Conservation (phyloP, 2,888 invertebrate genomes). For the Crematogaster levior region DNA sequence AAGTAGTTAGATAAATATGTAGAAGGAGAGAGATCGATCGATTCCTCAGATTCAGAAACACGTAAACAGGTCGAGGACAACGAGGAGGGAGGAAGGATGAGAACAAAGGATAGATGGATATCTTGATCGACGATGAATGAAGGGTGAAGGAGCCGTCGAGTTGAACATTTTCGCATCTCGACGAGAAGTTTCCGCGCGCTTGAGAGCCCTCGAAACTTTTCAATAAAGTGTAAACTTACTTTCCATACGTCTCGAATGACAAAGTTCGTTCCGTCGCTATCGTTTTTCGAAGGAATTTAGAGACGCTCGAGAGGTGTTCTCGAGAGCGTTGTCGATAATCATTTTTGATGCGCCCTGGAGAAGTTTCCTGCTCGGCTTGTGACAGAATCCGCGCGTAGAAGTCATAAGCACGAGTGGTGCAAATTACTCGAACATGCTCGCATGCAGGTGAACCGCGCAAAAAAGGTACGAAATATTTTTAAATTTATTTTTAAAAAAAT, state of each 20-base stretch:
- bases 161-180: slow-evolving; percentile 62
- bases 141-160: slow-evolving; percentile 36
- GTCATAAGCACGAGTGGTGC: neutral
- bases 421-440: neutral
- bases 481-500: neutral
- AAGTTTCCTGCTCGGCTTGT: slow-evolving; percentile 29
- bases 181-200: slow-evolving; percentile 65
- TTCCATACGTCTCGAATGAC: slow-evolving; percentile 67
- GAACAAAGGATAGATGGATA: slow-evolving; percentile 26
- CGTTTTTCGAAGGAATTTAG: slow-evolving; percentile 67
- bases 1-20: slow-evolving; percentile 49
- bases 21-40: slow-evolving; percentile 40
- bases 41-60: neutral
- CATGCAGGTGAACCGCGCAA: neutral
- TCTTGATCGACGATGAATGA: slow-evolving; percentile 55
- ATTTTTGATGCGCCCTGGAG: slow-evolving; percentile 59
- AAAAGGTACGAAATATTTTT: neutral
- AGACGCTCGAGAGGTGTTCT: slow-evolving; percentile 47
- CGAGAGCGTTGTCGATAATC: slow-evolving; percentile 63
- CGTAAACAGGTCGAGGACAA: slow-evolving; percentile 29
- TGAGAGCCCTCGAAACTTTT: slow-evolving; percentile 71
- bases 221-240: slow-evolving; percentile 70
- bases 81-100: neutral
- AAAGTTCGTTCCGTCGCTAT: slow-evolving; percentile 62
- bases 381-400: neutral